Evolutionary conservation across 1,140 invertebrate species (phyloP).

Genomic region (Littorina saxatilis): DNA sequence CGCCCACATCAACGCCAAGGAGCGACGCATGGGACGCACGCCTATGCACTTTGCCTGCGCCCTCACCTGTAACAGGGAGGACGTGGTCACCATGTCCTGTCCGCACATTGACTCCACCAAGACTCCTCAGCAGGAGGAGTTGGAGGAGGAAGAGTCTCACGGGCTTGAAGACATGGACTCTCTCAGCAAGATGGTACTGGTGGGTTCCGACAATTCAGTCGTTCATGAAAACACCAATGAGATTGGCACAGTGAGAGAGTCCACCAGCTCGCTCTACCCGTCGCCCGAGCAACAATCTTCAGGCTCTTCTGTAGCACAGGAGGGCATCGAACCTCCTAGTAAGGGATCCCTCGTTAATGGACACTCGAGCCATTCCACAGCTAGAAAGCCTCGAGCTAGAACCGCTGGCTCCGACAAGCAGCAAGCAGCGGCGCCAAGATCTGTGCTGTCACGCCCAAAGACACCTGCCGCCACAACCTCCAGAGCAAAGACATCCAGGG

Average conservation of each 20-base stretch:
- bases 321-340: not conserved
- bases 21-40: slow-evolving; percentile 65
- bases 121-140: too few relatives aligned
- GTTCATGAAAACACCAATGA: too few relatives aligned
- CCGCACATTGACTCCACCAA: too few relatives aligned
- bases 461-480: not conserved
- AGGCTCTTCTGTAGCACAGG: too few relatives aligned
- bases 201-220: not conserved
- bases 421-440: too few relatives aligned
- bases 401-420: too few relatives aligned
- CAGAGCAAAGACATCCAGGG: not conserved
- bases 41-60: slow-evolving; percentile 64
- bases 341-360: not conserved
- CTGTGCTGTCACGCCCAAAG: not conserved
- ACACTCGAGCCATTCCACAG: not conserved
- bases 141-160: too few relatives aligned
- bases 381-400: not conserved
- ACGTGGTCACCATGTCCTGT: not conserved
- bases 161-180: too few relatives aligned
- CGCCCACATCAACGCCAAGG: slow-evolving; percentile 63
- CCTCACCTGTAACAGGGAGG: slow-evolving; percentile 37
- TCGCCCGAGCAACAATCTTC: too few relatives aligned
- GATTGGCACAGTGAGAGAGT: too few relatives aligned
- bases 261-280: too few relatives aligned
- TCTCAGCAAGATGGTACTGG: not conserved